These are phyloP conservation scores for Physella acuta DNA, from an alignment of 1,140 invertebrate genomes.

Conservation along the genomic window DNA sequence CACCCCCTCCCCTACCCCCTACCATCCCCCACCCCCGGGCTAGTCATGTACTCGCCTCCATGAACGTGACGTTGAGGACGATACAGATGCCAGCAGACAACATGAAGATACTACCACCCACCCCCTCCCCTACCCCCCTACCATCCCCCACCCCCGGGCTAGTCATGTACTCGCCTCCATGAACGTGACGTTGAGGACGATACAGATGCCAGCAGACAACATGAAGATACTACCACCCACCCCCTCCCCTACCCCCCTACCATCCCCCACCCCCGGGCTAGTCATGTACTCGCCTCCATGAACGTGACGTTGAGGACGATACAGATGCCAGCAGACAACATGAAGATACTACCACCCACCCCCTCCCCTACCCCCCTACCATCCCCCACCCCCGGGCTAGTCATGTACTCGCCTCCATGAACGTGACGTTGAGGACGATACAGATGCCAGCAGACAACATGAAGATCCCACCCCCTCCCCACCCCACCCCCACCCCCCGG, in stretches of 20 bases:
- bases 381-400: too few species aligned
- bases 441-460: slow-evolving; percentile 44
- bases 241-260: too few species aligned
- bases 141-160: too few species aligned
- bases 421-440: slow-evolving; percentile 41
- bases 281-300: slow-evolving; percentile 31
- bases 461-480: too few species aligned
- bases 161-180: slow-evolving; percentile 31
- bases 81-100: slow-evolving; percentile 42
- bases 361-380: too few species aligned
- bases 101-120: slow-evolving; percentile 46
- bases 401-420: slow-evolving; percentile 32
- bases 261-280: too few species aligned
- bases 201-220: slow-evolving; percentile 41
- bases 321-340: slow-evolving; percentile 42
- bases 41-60: slow-evolving; percentile 32
- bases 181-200: slow-evolving; percentile 41
- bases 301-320: slow-evolving; percentile 42
- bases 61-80: slow-evolving; percentile 39
- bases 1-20: too few species aligned
- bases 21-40: too few species aligned
- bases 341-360: too few species aligned
- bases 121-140: too few species aligned
- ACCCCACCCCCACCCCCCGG: too few species aligned
- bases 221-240: slow-evolving; percentile 46